phyloP scores from a whole-genome alignment of 2,113 vertebrate genomes.

The Onychorhynchus coronatus region DNA sequence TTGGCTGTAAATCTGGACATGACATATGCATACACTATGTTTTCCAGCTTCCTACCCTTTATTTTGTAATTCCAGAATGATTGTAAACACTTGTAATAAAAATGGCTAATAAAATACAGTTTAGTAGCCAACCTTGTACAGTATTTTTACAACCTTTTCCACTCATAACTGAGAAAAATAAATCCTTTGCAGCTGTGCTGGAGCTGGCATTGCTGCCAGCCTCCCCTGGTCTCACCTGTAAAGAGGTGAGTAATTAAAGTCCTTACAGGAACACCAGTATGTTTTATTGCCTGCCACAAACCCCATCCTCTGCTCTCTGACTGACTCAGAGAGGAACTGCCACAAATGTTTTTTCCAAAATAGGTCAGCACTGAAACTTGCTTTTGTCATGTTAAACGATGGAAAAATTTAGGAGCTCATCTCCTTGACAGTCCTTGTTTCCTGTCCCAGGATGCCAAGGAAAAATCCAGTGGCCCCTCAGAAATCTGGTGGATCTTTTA shows the following conservation, averaged over 20 bases:
- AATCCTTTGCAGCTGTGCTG: conserved; percentile 1
- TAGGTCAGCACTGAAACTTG: not conserved
- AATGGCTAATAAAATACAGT: conserved; percentile 35
- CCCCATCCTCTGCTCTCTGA: not conserved
- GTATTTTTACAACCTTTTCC: conserved; percentile 29
- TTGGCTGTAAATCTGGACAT: conserved; percentile 64
- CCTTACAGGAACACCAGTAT: not conserved
- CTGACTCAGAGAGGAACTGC: not conserved
- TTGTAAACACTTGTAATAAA: conserved; percentile 42
- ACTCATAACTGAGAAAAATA: conserved; percentile 40
- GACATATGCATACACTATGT: conserved; percentile 36
- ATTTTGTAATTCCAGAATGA: conserved; percentile 30
- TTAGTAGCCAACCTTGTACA: conserved; percentile 39
- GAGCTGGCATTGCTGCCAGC: not conserved
- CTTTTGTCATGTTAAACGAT: not conserved
- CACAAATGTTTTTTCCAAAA: conserved; percentile 16
- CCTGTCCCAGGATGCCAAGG: not conserved
- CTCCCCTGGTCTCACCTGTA: conserved; percentile 33
- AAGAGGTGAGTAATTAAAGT: conserved; percentile 42
- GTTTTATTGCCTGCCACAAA: conserved; percentile 21
- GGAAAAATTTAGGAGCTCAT: not conserved
- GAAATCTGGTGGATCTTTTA: not conserved
- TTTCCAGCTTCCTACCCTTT: conserved; percentile 17
- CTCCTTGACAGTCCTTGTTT: not conserved
- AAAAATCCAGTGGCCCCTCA: not conserved